Percentiles rank a stretch among this genome's conserved stretches.
Conservation (phyloP, 1,140 invertebrate genomes). For the Eubasilissa regina region DNA sequence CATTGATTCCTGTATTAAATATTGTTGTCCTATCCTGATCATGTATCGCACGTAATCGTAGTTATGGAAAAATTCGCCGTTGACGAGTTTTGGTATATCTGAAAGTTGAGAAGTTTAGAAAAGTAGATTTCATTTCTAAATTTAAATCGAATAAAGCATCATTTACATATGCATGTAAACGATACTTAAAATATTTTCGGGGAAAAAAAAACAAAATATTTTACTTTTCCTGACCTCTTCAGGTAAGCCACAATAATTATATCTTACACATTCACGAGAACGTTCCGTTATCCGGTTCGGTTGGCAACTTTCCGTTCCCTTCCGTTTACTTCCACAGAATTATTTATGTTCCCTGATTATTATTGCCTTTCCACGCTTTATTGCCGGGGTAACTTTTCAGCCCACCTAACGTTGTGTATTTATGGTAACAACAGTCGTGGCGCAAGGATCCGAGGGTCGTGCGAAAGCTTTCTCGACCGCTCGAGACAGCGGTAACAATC, state of each 20-base stretch:
- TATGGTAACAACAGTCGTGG: slow-evolving; percentile 30
- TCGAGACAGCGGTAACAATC: too few species aligned
- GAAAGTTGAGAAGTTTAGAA: too few species aligned
- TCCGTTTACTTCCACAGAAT: slow-evolving; percentile 23
- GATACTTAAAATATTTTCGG: neutral
- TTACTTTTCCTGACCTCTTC: neutral
- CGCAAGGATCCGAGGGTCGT: slow-evolving; percentile 3
- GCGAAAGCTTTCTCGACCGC: too few species aligned
- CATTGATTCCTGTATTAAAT: too few species aligned
- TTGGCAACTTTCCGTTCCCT: slow-evolving; percentile 24
- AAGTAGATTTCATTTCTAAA: too few species aligned
- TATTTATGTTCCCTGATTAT: slow-evolving; percentile 50
- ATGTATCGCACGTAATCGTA: too few species aligned
- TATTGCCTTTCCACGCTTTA: slow-evolving; percentile 44
- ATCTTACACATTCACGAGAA: slow-evolving; percentile 16
- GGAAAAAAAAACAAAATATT: neutral
- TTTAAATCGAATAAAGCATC: too few species aligned
- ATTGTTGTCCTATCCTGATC: too few species aligned
- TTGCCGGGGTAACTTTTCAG: slow-evolving; percentile 41
- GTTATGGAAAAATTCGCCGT: too few species aligned
- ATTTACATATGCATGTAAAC: too few species aligned
- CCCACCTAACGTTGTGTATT: slow-evolving; percentile 15
- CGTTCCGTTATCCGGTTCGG: slow-evolving; percentile 36
- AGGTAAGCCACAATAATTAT: slow-evolving; percentile 23
- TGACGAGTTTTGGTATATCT: too few species aligned